A percentile compares a stretch with the other conserved stretches of the same genome.
These are phyloP conservation scores for Tenualosa ilisha DNA, from an alignment of 2,797 vertebrate species.

Conservation along the genomic window DNA sequence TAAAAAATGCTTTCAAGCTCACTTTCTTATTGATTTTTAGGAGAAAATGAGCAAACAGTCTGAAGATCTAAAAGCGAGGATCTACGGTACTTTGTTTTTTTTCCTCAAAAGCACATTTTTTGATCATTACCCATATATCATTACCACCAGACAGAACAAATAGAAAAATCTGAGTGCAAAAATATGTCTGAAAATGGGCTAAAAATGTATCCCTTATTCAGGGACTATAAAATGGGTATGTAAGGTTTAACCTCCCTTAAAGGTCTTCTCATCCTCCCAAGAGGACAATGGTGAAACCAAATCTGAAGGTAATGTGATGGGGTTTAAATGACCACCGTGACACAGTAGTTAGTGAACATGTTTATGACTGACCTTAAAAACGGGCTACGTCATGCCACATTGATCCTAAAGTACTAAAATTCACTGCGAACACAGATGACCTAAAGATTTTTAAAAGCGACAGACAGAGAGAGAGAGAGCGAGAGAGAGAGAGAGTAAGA, in stretches of 20 bases:
- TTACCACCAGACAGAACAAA: neutral
- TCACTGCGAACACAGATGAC: neutral
- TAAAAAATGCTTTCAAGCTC: neutral
- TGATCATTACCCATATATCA: neutral
- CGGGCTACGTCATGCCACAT: neutral
- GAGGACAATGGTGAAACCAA: neutral
- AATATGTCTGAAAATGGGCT: neutral
- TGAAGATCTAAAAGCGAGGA: neutral
- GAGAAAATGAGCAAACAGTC: neutral
- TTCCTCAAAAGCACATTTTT: neutral
- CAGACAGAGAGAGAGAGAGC: neutral
- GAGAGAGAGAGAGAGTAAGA: neutral
- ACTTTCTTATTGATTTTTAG: neutral
- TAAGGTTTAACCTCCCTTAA: neutral
- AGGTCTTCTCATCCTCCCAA: neutral
- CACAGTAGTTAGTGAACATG: neutral
- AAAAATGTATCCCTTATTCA: neutral
- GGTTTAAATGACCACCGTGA: neutral
- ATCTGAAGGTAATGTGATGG: neutral
- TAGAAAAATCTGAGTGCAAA: slow-evolving; percentile 17
- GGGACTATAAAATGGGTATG: slow-evolving; percentile 17
- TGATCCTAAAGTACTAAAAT: slow-evolving; percentile 3
- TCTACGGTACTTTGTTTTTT: neutral
- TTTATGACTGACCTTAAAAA: neutral
- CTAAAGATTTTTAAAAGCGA: neutral